Evolutionary conservation across 2,797 vertebrate genomes (phyloP).

Genomic region (Enteromius paludinosus): DNA sequence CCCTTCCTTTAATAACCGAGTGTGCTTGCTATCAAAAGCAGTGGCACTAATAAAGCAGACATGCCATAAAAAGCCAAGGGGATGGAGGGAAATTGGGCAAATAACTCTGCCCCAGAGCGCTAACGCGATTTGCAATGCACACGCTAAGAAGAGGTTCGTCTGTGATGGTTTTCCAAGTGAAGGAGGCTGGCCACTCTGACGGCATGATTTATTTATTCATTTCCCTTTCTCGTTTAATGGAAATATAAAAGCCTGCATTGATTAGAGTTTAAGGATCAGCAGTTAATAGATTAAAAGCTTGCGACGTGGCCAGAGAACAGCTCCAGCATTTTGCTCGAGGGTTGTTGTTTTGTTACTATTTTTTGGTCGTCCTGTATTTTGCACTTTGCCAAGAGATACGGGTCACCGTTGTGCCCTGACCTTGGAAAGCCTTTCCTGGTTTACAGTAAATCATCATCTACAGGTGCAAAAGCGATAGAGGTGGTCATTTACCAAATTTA

Average conservation of each 20-base stretch:
- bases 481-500: neutral
- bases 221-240: constrained; percentile 76
- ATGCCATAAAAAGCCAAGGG: constrained; percentile 33
- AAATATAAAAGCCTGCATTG: constrained; percentile 82
- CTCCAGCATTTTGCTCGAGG: constrained; percentile 2
- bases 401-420: neutral
- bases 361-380: constrained; percentile 15
- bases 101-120: constrained; percentile 63
- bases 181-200: constrained; percentile 48
- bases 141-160: constrained; percentile 46
- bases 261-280: constrained; percentile 81
- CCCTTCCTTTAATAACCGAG: constrained; percentile 76
- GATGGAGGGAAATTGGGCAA: constrained; percentile 58
- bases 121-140: constrained; percentile 43
- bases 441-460: constrained; percentile 6
- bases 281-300: constrained; percentile 83
- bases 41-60: constrained; percentile 68
- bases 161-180: constrained; percentile 57
- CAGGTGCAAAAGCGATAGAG: neutral
- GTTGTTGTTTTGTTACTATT: constrained; percentile 12
- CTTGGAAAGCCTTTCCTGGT: neutral
- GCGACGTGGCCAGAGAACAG: constrained; percentile 58
- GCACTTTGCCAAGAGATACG: neutral
- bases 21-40: constrained; percentile 75
- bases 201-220: constrained; percentile 70